phyloP scores from a whole-genome alignment of 2,113 vertebrate genomes.

The Mormyrus iriodes region DNA sequence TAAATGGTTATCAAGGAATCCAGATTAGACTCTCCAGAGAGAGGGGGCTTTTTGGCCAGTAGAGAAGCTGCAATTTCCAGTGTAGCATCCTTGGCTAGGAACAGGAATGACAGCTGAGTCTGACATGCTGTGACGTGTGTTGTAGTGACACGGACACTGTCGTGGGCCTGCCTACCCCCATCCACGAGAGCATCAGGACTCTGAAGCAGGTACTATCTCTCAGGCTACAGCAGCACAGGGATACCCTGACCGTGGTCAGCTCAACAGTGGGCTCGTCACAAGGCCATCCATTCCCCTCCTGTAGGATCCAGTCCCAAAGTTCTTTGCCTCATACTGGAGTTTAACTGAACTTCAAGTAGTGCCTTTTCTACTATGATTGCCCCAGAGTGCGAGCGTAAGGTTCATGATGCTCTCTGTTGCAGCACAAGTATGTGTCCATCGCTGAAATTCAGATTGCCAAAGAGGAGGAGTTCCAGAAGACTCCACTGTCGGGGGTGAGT shows the following conservation, averaged over 20 bases:
- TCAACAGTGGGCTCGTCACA: not conserved
- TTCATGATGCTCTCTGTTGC: constrained; percentile 20
- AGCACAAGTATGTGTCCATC: constrained; percentile 95
- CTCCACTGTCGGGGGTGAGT: constrained; percentile 87
- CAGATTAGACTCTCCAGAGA: not conserved
- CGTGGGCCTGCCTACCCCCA: constrained; percentile 89
- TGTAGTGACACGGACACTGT: constrained; percentile 89
- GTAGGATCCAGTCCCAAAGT: not conserved
- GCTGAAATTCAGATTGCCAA: constrained; percentile 87
- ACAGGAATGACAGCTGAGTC: not conserved
- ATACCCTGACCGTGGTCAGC: not conserved
- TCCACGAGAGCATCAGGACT: constrained; percentile 95
- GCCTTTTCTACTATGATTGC: not conserved
- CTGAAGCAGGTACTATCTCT: constrained; percentile 77
- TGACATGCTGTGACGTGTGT: constrained; percentile 19
- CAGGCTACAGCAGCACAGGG: not conserved
- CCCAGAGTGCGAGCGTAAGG: not conserved
- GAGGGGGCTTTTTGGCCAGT: not conserved
- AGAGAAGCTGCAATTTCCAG: not conserved
- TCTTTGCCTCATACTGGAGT: not conserved
- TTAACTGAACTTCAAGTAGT: not conserved
- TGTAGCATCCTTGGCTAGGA: not conserved
- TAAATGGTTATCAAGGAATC: not conserved
- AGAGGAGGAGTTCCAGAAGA: constrained; percentile 90
- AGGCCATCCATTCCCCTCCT: not conserved